Evolutionary conservation across 2,797 vertebrate genomes (phyloP), one percentile per base, ranked within the genome.

Genomic region (Tapera naevia): DNA sequence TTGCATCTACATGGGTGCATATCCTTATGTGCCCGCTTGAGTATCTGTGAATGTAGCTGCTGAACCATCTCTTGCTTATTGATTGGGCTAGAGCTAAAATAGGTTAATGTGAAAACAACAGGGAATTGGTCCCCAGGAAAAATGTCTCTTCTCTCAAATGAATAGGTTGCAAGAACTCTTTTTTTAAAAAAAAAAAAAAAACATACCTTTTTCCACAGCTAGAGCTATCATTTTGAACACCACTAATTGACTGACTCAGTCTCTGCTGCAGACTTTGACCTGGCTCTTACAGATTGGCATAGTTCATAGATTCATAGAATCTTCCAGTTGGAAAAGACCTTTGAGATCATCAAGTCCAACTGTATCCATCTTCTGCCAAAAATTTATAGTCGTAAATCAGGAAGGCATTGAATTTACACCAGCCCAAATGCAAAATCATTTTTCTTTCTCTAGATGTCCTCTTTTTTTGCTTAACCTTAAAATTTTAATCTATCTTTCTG

Each of bases 1-100:
- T 22, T 53, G 10, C 43, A 15, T 22, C 46, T 18, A 27, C 8
- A 32, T 8, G 30, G 35, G 7, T 41, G 27, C 27, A 2, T 0
- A 4, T 46, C 46, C 50, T 50, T 3, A 27, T 27, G 56, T 0
- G 5, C 28, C 8, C 22, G 7, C 28, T 35, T 32, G 45, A 21
- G 50, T 5, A 39, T 11, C 53, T 66, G 13, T 1, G 39, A 17
- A 15, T 25, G 33, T 23, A n/a, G 33, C 28, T 58, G 45, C 18
- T 48, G 51, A 61, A 17, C 14, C 4, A 1, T 11, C 58, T 71
- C 54, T 57, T 18, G 33, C 25, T 15, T 56, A 11, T n/a, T 32
- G 46, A 32, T 11, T 60, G 33, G 39, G 46, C 9, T 57, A 30
- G 17, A 80, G 45, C 19, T 83, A 28, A 75, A 92, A 57, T 0